These are phyloP conservation scores for Hystrix cristata DNA, from an alignment of 2,113 vertebrate species.

Conservation along the genomic window DNA sequence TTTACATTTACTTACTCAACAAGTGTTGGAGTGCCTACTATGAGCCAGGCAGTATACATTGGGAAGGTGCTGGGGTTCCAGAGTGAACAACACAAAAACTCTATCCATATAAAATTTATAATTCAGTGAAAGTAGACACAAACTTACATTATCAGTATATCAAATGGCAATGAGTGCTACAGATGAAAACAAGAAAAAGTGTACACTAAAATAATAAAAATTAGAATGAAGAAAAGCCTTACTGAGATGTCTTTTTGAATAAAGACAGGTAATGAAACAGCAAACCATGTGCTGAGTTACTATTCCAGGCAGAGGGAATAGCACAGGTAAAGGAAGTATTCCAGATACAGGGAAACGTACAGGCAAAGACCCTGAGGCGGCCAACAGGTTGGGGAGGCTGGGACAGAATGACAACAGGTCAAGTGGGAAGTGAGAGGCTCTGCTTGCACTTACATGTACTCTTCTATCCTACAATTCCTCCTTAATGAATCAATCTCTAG, in stretches of 20 bases:
- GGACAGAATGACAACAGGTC: neutral
- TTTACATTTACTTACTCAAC: neutral
- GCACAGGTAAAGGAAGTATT: neutral
- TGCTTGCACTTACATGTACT: neutral
- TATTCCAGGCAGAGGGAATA: neutral
- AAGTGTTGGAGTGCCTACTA: neutral
- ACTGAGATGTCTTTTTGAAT: neutral
- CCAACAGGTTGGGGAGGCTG: neutral
- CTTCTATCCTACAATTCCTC: neutral
- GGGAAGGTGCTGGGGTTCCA: neutral
- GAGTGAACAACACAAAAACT: neutral
- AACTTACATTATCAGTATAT: neutral
- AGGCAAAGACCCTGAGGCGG: neutral
- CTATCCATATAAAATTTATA: neutral
- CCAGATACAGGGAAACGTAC: neutral
- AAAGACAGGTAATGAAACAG: neutral
- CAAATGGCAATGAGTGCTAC: neutral
- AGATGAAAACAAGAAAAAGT: neutral
- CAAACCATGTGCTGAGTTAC: neutral
- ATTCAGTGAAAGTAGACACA: neutral
- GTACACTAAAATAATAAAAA: neutral
- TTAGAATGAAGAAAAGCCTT: neutral
- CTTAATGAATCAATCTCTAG: neutral
- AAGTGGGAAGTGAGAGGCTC: neutral
- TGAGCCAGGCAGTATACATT: neutral